Evolutionary conservation across 2,888 invertebrate species (phyloP), one percentile per base, ranked within the genome.

Genomic region (Crossocerus cetratus): DNA sequence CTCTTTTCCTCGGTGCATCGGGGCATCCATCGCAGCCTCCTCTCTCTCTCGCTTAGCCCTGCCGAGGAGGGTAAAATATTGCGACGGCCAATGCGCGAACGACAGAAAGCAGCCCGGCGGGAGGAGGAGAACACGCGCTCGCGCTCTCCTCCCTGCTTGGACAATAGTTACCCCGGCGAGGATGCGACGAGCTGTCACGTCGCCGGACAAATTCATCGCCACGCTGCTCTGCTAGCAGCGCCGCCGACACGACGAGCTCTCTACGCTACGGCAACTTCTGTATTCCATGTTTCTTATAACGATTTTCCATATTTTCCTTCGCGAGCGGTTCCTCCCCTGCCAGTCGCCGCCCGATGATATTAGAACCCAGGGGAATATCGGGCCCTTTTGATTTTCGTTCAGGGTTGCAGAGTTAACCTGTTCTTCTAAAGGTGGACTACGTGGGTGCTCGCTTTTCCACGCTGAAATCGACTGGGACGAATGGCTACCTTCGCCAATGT

Each of bases 261-360:
- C 49, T 45, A 43, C 18, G 44, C 59, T 42, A 11, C 57, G 64
- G 54, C 63, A 61, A 64, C 67, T 73, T 62, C 73, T 57, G 55
- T 69, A 69, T 71, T 65, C 68, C 76, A 49, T 68, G 74, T 74
- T 80, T 76, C 80, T 80, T 77, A 69, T 81, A 82, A 82, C 79
- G 81, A 82, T 82, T 82, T 81, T 82, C 73, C 79, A 77, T 76
- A 82, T 69, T 78, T 77, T 79, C 73, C 76, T 59, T 72, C 8
- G 11, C 32, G 32, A 32, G 8, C 32, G 11, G 5, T 32, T 32
- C 32, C 32, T 11, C 32, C 5, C 32, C 23, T 32, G 5, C 32
- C 32, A 8, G 32, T 32, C 32, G 32, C 32, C 5, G 11, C 32
- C 32, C 32, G 5, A 1, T 32, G 8, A 32, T 32, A 32, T 32